Base-by-base conservation (phyloP, 2,113 vertebrate genomes). In the Pangasianodon gigas region DNA sequence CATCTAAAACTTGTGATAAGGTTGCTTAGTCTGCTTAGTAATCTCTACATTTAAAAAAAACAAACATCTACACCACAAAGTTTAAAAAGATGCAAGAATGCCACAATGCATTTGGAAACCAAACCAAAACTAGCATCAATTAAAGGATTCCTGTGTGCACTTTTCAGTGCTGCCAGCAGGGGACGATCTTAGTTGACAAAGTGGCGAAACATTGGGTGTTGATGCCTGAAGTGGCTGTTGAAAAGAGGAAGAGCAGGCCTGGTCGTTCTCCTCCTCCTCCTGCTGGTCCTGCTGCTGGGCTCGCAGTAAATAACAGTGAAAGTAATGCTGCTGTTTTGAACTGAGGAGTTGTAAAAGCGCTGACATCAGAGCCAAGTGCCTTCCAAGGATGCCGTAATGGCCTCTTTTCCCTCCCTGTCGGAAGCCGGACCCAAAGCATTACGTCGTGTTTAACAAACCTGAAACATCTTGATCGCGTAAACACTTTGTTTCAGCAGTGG, bases 371-470 rank as follows among this genome's bases (percentile, higher is more conserved):
- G 83, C 87, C 89, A 87, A 48, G 56, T 62, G 87, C 87, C 91
- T 92, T 92, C 94, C 94, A 94, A 94, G 83, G 85, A 88, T 93
- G 91, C 90, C 90, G 94, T 95, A 94, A 96, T 94, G 92, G 84
- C 89, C 90, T 29, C 92, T 92, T 88, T 92, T 69, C 58, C 77
- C 56, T 77, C 71, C 86, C 51, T 10, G 69, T 77, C 52, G 13
- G 71, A 77, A 44, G 86, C 71, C 11, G 52, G 87, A 79, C 90
- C 75, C 88, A 85, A 86, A 54, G 90, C 89, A 94, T 95, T 92
- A 94, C 93, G 75, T 94, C 79, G 85, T 90, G 87, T 90, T 90
- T 91, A 91, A 94, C 94, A 91, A 93, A 90, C 74, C 91, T 91
- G 93, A 92, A 95, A 94, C 84, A 85, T 85, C 75, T 65, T 88